Conservation (phyloP, 2,113 vertebrate species). For the Gallinago undulata region DNA sequence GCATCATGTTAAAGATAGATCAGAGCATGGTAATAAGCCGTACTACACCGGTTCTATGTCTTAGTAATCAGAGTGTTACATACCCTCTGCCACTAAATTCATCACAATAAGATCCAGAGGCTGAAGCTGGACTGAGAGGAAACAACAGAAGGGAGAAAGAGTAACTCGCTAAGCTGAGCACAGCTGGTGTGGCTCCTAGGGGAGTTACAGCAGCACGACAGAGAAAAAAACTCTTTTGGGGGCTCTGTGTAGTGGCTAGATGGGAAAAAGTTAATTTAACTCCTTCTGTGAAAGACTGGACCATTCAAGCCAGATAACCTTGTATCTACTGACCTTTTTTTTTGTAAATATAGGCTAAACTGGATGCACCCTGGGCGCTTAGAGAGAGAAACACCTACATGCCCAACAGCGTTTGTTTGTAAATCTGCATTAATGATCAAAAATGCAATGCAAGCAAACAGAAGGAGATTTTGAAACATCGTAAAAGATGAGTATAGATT, state of each 20-base stretch:
- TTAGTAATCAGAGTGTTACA: not conserved
- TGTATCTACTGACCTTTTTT: not conserved
- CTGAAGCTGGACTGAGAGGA: not conserved
- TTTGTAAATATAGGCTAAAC: not conserved
- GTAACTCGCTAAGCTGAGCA: not conserved
- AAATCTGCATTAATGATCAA: not conserved
- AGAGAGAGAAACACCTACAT: not conserved
- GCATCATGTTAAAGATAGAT: not conserved
- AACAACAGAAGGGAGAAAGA: not conserved
- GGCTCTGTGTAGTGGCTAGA: not conserved
- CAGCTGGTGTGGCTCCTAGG: not conserved
- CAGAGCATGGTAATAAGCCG: not conserved
- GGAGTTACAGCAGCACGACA: not conserved
- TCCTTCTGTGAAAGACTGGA: not conserved
- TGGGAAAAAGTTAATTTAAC: not conserved
- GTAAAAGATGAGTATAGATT: not conserved
- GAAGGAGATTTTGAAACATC: not conserved
- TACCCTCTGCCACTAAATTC: not conserved
- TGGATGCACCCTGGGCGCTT: not conserved
- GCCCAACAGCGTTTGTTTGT: not conserved
- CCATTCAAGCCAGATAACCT: not conserved
- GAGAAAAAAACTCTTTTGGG: not conserved
- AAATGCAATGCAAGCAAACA: not conserved
- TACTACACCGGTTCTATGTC: not conserved
- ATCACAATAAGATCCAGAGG: not conserved